Conservation (phyloP, 1,140 invertebrate genomes). For the Apis cerana region DNA sequence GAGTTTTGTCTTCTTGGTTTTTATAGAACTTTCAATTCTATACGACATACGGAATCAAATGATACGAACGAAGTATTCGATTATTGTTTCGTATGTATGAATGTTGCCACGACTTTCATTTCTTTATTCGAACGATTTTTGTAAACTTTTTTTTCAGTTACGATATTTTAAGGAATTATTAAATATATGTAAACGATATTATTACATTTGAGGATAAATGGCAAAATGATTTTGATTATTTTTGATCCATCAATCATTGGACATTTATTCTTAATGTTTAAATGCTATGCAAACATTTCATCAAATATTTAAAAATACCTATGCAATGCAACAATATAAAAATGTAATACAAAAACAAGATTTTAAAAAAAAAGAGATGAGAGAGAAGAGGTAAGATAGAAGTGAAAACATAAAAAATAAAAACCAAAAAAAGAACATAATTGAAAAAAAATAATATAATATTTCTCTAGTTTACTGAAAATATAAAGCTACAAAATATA, state of each 20-base stretch:
- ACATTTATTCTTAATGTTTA: neutral
- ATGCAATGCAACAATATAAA: neutral
- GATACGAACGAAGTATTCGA: neutral
- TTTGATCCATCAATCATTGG: neutral
- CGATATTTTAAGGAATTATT: neutral
- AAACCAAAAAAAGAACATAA: neutral
- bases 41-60: neutral
- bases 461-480: neutral
- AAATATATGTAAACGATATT: neutral
- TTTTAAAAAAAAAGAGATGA: neutral
- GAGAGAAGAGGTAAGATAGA: neutral
- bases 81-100: neutral
- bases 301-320: neutral
- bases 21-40: neutral
- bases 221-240: neutral
- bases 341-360: slow-evolving; percentile 9
- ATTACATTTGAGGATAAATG: neutral
- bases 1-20: neutral
- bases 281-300: neutral
- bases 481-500: neutral
- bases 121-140: neutral
- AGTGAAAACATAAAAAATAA: neutral
- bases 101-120: neutral
- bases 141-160: neutral
- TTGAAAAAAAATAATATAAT: neutral